phyloP scores from a whole-genome alignment of 2,113 vertebrate species.

The Oreochromis tanganicae region DNA sequence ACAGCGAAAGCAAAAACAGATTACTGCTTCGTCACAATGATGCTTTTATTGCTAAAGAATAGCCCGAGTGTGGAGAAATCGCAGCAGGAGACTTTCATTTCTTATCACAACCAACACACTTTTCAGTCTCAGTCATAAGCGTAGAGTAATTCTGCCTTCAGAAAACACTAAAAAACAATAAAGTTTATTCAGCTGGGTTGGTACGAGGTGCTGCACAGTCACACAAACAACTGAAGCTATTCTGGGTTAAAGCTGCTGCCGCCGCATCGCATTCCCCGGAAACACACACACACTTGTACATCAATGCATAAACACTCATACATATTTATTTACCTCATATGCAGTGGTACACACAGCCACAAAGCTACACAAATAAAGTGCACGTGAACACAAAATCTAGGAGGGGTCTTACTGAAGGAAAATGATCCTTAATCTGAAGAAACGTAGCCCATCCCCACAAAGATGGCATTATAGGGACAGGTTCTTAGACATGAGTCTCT shows the following conservation, averaged over 20 bases:
- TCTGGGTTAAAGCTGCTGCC: not conserved
- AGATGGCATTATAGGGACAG: not conserved
- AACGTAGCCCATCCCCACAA: not conserved
- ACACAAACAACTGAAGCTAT: not conserved
- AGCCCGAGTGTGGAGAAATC: not conserved
- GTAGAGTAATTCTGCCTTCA: not conserved
- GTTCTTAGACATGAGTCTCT: not conserved
- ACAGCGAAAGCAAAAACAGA: slow-evolving; percentile 7
- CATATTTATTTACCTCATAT: not conserved
- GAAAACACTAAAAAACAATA: not conserved
- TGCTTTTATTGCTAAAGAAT: slow-evolving; percentile 5
- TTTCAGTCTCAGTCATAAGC: not conserved
- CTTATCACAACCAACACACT: slow-evolving; percentile 11
- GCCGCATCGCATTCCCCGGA: not conserved
- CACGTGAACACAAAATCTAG: not conserved
- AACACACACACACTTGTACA: not conserved
- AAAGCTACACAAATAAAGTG: not conserved
- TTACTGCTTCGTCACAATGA: not conserved
- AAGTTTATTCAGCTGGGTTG: slow-evolving; percentile 13
- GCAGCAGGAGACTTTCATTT: not conserved
- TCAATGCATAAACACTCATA: not conserved
- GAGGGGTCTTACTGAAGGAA: not conserved
- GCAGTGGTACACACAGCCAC: not conserved
- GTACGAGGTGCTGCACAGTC: not conserved
- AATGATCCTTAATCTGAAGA: not conserved